Evolutionary conservation across 92 coral and sea anemone species (phyloP), one percentile per base, ranked within the genome.

Genomic region (Palythoa grandis): DNA sequence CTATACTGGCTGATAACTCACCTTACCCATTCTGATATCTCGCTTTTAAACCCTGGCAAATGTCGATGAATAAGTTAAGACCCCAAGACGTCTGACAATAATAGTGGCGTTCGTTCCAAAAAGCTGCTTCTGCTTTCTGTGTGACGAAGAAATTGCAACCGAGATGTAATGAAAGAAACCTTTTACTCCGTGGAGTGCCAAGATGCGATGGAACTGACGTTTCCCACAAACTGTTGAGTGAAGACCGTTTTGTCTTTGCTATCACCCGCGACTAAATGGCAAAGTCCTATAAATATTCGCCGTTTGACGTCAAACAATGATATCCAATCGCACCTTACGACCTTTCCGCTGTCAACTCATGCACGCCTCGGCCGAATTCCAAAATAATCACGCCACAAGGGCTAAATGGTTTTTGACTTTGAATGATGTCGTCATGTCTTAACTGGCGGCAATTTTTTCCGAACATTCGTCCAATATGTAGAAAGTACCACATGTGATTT

Each of bases 281-380:
- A 25, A 80, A 22, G 43, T 9, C 47, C 85, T 80, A 80, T 80
- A 80, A 80, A 80, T 80, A 66, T 11, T 23, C 37, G 25, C 14
- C 74, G 61, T 19, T 20, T 80, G 85, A 80, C 85, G 85, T 80
- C 74, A 80, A 43, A 38, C 29, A 13, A 11, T 43, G 85, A 80
- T 39, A 80, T 52, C 85, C 74, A 66, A 80, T 80, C 5, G 61
- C 47, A 22, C 80, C 47, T 69, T 53, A 14, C 19, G 80, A 76
- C 80, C 80, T 76, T 76, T 76, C 35, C 52, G 53, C 38, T 35
- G 39, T 80, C 85, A 80, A 40, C 24, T 17, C 10, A 61, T 16
- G 50, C 72, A 80, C 85, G 58, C 85, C 60, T 23, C 22, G 25
- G 66, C 50, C 19, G 47, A 67, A 80, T 66, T 80, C 85, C 74